These are phyloP conservation scores for Chelon auratus DNA, from an alignment of 2,797 vertebrate genomes.

Conservation along the genomic window DNA sequence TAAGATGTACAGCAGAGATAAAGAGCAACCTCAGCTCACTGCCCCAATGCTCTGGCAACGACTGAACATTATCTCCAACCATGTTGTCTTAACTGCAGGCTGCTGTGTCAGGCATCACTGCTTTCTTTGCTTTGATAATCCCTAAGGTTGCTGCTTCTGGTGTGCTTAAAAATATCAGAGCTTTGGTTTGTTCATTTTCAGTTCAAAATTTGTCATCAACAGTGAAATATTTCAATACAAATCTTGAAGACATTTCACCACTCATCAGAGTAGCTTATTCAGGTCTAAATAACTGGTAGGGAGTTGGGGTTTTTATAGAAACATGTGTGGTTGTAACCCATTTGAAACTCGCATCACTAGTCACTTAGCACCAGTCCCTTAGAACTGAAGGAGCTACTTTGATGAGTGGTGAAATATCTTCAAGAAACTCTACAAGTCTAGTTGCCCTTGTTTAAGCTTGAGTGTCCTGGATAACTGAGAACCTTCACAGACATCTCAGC, in stretches of 20 bases:
- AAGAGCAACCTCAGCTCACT: slow-evolving; percentile 10
- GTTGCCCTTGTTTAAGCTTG: too few species aligned
- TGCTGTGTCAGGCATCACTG: slow-evolving; percentile 3
- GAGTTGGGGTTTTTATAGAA: too few species aligned
- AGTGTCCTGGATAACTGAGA: too few species aligned
- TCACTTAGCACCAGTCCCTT: too few species aligned
- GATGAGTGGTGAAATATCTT: too few species aligned
- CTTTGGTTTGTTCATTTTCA: slow-evolving; percentile 26
- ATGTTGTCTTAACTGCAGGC: slow-evolving; percentile 48
- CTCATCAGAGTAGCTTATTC: too few species aligned
- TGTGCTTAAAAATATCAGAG: background rate
- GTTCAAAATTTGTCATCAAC: slow-evolving; percentile 20
- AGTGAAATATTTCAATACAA: background rate
- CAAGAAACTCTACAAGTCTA: too few species aligned
- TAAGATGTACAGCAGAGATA: background rate
- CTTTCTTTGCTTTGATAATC: background rate
- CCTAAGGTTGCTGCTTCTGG: background rate
- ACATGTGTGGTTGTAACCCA: too few species aligned
- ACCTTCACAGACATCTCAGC: slow-evolving; percentile 1
- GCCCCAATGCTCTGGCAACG: slow-evolving; percentile 37
- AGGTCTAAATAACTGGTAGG: too few species aligned
- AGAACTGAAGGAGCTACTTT: too few species aligned
- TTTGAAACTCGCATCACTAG: too few species aligned
- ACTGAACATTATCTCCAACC: slow-evolving; percentile 60
- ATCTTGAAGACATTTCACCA: too few species aligned